phyloP scores from a whole-genome alignment of 2,888 invertebrate species.

The Diplazon laetatorius region DNA sequence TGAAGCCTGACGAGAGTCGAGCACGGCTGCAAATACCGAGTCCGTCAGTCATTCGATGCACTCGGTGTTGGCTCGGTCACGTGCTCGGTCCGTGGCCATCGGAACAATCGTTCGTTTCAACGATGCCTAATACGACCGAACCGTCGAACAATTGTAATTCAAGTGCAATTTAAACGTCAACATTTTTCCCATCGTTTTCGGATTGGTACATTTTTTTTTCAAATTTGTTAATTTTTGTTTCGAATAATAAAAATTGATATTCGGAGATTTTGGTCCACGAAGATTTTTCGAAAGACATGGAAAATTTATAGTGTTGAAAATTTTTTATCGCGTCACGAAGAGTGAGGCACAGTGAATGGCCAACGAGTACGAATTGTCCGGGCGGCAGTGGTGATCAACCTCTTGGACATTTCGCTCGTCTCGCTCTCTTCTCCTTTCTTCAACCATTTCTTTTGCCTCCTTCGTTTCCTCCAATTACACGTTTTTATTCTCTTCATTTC shows the following conservation, averaged over 20 bases:
- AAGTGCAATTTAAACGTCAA: too few relatives aligned
- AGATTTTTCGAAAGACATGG: too few relatives aligned
- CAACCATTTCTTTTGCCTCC: slow-evolving; percentile 4
- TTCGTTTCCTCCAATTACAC: background rate
- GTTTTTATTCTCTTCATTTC: background rate
- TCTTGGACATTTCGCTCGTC: slow-evolving; percentile 67
- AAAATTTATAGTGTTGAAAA: too few relatives aligned
- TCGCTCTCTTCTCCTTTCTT: slow-evolving; percentile 35
- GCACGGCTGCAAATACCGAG: slow-evolving; percentile 31
- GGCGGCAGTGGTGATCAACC: slow-evolving; percentile 48
- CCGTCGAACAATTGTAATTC: too few relatives aligned
- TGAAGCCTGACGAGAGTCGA: slow-evolving; percentile 29
- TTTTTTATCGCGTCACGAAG: too few relatives aligned
- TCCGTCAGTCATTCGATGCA: slow-evolving; percentile 76
- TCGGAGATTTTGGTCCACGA: too few relatives aligned
- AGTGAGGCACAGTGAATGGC: too few relatives aligned
- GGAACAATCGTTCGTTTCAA: background rate
- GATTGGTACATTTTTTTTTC: too few relatives aligned
- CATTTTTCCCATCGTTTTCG: too few relatives aligned
- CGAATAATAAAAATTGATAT: too few relatives aligned
- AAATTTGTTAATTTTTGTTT: too few relatives aligned
- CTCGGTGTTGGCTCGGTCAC: slow-evolving; percentile 66
- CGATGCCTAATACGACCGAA: too few relatives aligned
- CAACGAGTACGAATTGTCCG: slow-evolving; percentile 21
- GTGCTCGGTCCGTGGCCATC: background rate